phyloP scores from a whole-genome alignment of 2,113 vertebrate species.

The Paracanthobrama guichenoti region DNA sequence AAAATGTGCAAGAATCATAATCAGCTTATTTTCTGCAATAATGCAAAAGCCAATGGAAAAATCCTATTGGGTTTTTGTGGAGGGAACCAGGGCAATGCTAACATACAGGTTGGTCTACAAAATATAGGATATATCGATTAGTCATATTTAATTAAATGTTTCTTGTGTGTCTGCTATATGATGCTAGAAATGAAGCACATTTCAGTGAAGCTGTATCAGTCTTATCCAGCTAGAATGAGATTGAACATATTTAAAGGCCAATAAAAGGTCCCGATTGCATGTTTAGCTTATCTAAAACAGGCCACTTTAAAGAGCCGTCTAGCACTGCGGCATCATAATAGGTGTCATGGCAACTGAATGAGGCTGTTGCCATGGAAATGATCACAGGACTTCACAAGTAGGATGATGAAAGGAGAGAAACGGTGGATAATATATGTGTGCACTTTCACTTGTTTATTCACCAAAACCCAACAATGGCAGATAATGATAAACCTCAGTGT shows the following conservation, averaged over 20 bases:
- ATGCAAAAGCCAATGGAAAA: too few species aligned
- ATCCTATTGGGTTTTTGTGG: too few species aligned
- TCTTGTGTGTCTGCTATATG: not conserved
- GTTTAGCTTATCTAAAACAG: conserved; percentile 63
- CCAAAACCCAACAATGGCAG: not conserved
- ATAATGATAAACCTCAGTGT: not conserved
- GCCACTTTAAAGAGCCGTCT: conserved; percentile 56
- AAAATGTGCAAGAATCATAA: too few species aligned
- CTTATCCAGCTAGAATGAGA: not conserved
- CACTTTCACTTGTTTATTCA: not conserved
- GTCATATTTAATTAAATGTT: not conserved
- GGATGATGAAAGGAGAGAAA: conserved; percentile 53
- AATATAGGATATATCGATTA: too few species aligned
- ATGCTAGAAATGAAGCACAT: not conserved
- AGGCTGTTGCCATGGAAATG: conserved; percentile 72
- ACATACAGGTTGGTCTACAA: too few species aligned
- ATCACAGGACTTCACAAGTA: conserved; percentile 61
- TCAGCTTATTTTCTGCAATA: too few species aligned
- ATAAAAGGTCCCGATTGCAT: conserved; percentile 8
- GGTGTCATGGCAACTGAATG: conserved; percentile 74
- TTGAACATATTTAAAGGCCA: not conserved
- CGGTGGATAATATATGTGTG: conserved; percentile 8
- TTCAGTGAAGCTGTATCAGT: not conserved
- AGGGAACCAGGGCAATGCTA: too few species aligned
- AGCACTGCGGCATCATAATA: conserved; percentile 64